Base-by-base conservation (phyloP, 2,113 vertebrate species). In the Siniperca chuatsi region DNA sequence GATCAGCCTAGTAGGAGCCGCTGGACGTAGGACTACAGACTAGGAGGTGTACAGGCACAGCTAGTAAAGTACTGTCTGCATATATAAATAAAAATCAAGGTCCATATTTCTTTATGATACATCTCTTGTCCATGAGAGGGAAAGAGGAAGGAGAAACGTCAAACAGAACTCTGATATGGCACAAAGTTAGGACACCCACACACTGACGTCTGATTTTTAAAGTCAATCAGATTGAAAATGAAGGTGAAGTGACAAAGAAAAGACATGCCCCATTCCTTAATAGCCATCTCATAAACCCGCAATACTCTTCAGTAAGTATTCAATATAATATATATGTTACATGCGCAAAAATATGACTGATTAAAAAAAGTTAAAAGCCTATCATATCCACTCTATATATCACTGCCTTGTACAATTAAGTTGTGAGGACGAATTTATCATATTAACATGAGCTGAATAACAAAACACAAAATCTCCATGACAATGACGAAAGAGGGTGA, bases 1-100 rank as follows among this genome's bases (percentile, higher is more conserved):
- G 40, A 57, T 70, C 8, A 72, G 68, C 75, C 79, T 78, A 79
- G 75, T 21, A 37, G 35, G 21, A 78, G 67, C 77, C 65, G 68
- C 73, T 54, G 79, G 60, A 82, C 61, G 2, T 33, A 9, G 25
- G 79, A 78, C 70, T 67, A 90, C 75, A 90, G 79, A 84, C 86
- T 11, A 72, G 68, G 60, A 71, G 82, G 85, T 42, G 15, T 81
- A 86, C 87, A 90, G 85, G 89, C 90, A 92, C 84, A 86, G 90
- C 84, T 89, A 88, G 67, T 78, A 90, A 75, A 88, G 73, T 68
- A 77, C 85, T 72, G 78, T 88, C 80, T 92, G 85, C 76, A 58
- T 82, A 74, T 90, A 87, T 90, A 94, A 90, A 92, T 88, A 89
- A 48, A 48, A 91, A 91, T 92, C 90, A 91, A 85, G 62, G 57